These are phyloP conservation scores for Nothocercus nigrocapillus DNA, from an alignment of 2,113 vertebrate genomes.

Conservation along the genomic window DNA sequence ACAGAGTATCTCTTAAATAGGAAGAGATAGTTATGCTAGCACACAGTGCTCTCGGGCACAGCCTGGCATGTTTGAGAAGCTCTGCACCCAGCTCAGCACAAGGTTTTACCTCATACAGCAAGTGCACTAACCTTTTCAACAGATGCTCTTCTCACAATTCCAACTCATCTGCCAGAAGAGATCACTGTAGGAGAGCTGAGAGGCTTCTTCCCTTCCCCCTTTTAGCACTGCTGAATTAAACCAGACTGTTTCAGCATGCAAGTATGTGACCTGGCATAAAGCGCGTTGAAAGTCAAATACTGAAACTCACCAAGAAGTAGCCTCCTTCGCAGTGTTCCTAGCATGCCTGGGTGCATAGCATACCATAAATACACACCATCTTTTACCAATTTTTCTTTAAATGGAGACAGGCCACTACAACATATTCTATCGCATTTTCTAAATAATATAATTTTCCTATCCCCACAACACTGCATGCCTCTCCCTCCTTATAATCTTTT, in stretches of 20 bases:
- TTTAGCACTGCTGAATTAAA: background rate
- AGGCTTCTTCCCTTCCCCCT: background rate
- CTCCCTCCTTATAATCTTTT: background rate
- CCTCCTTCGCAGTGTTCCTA: background rate
- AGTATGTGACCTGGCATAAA: background rate
- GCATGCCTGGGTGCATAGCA: background rate
- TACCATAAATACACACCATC: background rate
- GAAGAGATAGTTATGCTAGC: background rate
- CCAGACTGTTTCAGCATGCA: background rate
- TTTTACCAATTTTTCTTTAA: background rate
- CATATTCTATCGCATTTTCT: background rate
- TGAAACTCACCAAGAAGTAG: background rate
- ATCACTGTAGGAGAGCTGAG: fast-evolving
- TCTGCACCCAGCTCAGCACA: background rate
- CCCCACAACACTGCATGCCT: background rate
- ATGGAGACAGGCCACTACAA: background rate
- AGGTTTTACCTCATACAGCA: background rate
- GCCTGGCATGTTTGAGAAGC: background rate
- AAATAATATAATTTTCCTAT: background rate
- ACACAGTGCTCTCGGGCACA: background rate
- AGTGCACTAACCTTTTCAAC: background rate
- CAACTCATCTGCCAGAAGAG: background rate
- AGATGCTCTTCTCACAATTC: background rate
- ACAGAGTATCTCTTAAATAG: background rate
- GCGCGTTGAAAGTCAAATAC: background rate